phyloP scores from a whole-genome alignment of 2,888 invertebrate species.

The Apamea epomidion region DNA sequence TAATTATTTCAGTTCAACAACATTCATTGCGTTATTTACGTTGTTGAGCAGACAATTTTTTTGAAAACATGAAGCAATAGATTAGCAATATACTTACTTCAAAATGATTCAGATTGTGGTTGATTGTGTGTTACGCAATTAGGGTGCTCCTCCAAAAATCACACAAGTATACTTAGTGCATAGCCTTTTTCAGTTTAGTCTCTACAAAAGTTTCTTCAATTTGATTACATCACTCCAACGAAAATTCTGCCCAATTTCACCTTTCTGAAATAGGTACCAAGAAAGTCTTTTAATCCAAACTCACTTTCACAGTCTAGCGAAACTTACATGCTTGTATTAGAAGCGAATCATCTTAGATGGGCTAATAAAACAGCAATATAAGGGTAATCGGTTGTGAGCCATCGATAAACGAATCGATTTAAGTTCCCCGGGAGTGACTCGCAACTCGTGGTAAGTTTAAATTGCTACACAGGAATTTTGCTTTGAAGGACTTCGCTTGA shows the following conservation, averaged over 20 bases:
- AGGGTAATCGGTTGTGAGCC: conserved; percentile 87
- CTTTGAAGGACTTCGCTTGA: conserved; percentile 77
- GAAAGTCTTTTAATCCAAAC: conserved; percentile 41
- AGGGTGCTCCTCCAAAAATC: background rate
- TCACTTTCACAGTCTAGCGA: conserved; percentile 64
- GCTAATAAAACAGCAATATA: conserved; percentile 84
- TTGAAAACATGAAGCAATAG: background rate
- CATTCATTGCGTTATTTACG: background rate
- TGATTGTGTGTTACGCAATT: background rate
- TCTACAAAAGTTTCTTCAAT: conserved; percentile 5
- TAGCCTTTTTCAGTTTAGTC: background rate
- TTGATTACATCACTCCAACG: conserved; percentile 13
- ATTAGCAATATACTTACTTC: too few species aligned
- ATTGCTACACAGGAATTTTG: conserved; percentile 87
- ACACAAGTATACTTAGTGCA: background rate
- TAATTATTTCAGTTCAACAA: background rate
- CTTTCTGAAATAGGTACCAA: conserved; percentile 8
- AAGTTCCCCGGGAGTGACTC: conserved; percentile 86
- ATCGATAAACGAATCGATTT: conserved; percentile 89
- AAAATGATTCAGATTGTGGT: background rate
- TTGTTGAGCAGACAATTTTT: background rate
- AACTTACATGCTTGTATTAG: conserved; percentile 61
- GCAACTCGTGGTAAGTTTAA: conserved; percentile 85
- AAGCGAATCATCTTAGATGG: conserved; percentile 76
- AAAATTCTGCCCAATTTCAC: conserved; percentile 30